Evolutionary conservation across 2,888 invertebrate species (phyloP).

Genomic region (Idaea aversata): DNA sequence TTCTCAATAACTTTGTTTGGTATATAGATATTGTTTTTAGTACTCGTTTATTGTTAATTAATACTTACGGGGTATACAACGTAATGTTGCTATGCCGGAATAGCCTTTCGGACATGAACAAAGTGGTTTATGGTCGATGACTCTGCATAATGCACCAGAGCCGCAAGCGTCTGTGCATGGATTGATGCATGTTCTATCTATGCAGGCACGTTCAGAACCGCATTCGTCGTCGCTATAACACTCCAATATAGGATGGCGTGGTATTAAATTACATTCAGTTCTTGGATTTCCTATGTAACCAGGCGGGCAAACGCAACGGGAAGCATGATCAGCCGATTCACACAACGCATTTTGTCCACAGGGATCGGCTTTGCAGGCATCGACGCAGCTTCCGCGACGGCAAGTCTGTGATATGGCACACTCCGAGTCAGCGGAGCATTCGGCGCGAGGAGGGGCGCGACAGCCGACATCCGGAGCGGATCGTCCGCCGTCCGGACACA

Average conservation of each 20-base stretch:
- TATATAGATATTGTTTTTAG: slow-evolving; percentile 7
- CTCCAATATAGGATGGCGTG: slow-evolving; percentile 78
- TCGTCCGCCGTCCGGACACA: slow-evolving; percentile 90
- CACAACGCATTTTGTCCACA: slow-evolving; percentile 93
- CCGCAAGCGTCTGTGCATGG: slow-evolving; percentile 91
- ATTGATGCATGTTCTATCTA: slow-evolving; percentile 88
- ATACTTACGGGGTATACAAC: slow-evolving; percentile 90
- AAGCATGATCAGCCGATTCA: slow-evolving; percentile 86
- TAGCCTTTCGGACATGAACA: slow-evolving; percentile 91
- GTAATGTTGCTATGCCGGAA: slow-evolving; percentile 85
- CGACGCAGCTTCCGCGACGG: slow-evolving; percentile 86
- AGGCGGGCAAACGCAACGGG: slow-evolving; percentile 88
- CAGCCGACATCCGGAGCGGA: slow-evolving; percentile 87
- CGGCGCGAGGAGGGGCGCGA: slow-evolving; percentile 78
- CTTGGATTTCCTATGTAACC: slow-evolving; percentile 90
- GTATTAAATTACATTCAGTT: slow-evolving; percentile 84
- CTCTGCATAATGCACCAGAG: slow-evolving; percentile 89
- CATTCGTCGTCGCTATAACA: slow-evolving; percentile 91
- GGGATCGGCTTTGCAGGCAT: slow-evolving; percentile 87
- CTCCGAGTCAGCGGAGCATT: slow-evolving; percentile 87
- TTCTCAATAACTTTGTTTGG: not conserved
- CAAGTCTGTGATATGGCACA: slow-evolving; percentile 88
- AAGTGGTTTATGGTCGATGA: slow-evolving; percentile 85
- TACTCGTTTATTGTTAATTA: not conserved
- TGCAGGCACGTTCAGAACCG: slow-evolving; percentile 85